Conservation (phyloP, 2,888 invertebrate species). For the Gnatocerus cornutus region DNA sequence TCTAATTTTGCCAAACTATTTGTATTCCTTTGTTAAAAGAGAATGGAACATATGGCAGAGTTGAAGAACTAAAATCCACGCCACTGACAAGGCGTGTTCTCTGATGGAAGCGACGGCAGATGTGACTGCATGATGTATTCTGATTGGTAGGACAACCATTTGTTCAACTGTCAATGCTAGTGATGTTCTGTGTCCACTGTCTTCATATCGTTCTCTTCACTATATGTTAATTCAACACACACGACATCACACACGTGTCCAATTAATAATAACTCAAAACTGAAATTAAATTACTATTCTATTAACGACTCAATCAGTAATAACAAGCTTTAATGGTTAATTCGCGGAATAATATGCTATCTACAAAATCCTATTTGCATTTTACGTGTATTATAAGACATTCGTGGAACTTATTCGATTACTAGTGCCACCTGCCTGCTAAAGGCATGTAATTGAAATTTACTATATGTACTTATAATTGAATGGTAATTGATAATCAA, state of each 20-base stretch:
- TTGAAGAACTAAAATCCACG: conserved; percentile 3
- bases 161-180: conserved; percentile 66
- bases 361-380: conserved; percentile 3
- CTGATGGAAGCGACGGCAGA: conserved; percentile 42
- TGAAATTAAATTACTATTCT: conserved; percentile 6
- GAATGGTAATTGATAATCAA: conserved; percentile 41
- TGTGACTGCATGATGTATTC: conserved; percentile 59
- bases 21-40: neutral
- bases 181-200: conserved; percentile 62
- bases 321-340: neutral
- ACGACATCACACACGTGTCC: conserved; percentile 24
- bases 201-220: conserved; percentile 50
- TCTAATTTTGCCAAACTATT: neutral
- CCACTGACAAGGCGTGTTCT: conserved; percentile 39
- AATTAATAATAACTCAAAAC: conserved; percentile 22
- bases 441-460: conserved; percentile 26
- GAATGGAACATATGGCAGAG: conserved; percentile 2
- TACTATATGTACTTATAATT: conserved; percentile 36
- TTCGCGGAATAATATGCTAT: conserved; percentile 18
- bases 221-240: conserved; percentile 52
- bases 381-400: conserved; percentile 9
- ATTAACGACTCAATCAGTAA: conserved; percentile 29
- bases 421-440: conserved; percentile 23
- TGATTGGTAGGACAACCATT: conserved; percentile 67
- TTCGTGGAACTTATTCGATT: conserved; percentile 33